Conservation (phyloP, 2,113 vertebrate genomes). For the Misgurnus anguillicaudatus region DNA sequence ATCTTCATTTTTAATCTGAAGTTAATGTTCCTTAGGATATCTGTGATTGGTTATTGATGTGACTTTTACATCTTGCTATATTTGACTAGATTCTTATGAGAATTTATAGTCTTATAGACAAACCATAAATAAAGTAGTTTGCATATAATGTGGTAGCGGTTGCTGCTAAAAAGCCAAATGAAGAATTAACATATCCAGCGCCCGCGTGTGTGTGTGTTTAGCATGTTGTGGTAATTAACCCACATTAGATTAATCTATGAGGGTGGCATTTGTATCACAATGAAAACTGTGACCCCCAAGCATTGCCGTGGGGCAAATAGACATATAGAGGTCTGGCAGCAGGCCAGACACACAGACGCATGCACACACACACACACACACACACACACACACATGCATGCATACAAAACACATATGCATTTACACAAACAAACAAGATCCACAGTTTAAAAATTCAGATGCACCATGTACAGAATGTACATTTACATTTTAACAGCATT, state of each 20-base stretch:
- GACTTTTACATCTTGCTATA: too few relatives aligned
- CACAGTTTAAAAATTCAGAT: neutral
- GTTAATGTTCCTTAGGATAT: too few relatives aligned
- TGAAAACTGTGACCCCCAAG: constrained; percentile 44
- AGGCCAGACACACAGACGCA: constrained; percentile 6
- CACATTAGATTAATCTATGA: constrained; percentile 50
- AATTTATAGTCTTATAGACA: neutral
- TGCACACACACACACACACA: constrained; percentile 16
- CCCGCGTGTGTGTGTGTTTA: constrained; percentile 16
- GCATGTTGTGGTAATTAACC: constrained; percentile 46
- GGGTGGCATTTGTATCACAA: constrained; percentile 48
- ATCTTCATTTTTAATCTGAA: too few relatives aligned
- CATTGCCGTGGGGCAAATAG: constrained; percentile 39
- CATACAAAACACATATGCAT: constrained; percentile 19
- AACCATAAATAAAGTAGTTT: neutral
- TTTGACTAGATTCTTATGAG: too few relatives aligned
- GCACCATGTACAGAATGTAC: neutral
- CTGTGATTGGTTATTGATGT: too few relatives aligned
- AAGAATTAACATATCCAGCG: constrained; percentile 16
- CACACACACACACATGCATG: constrained; percentile 17
- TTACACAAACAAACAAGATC: constrained; percentile 1
- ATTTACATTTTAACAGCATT: neutral
- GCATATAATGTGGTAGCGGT: neutral
- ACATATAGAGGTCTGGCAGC: constrained; percentile 38
- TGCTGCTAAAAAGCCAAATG: constrained; percentile 15